phyloP scores from a whole-genome alignment of 2,113 vertebrate species.

The Hippocampus comes region DNA sequence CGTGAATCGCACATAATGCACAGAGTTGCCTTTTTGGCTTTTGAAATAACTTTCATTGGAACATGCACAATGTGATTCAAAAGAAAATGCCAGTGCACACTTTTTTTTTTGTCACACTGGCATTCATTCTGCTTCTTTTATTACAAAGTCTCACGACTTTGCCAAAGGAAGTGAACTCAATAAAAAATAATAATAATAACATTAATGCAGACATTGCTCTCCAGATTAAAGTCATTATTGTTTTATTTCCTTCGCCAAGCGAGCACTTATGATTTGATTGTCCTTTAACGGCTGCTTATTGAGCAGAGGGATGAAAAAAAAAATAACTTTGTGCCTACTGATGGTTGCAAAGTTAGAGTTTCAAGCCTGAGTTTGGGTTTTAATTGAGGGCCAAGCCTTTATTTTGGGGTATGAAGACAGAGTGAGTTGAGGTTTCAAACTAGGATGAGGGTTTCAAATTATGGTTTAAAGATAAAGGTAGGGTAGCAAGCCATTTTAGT shows the following conservation, averaged over 20 bases:
- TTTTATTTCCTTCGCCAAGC: constrained; percentile 2
- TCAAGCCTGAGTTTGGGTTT: no score
- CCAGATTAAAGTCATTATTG: constrained; percentile 3
- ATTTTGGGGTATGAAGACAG: not conserved
- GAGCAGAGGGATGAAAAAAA: not conserved
- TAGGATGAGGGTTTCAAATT: not conserved
- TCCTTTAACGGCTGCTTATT: not conserved
- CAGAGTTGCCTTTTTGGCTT: not conserved
- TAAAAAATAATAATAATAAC: not conserved
- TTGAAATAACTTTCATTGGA: not conserved
- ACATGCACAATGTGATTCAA: not conserved
- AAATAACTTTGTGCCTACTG: no score
- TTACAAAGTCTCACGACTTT: not conserved
- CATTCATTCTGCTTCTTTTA: not conserved
- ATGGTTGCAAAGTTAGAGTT: no score
- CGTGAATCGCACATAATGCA: not conserved
- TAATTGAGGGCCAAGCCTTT: no score
- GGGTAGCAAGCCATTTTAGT: no score
- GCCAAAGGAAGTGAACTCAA: not conserved
- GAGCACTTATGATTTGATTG: not conserved
- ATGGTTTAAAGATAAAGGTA: no score
- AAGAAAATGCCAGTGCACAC: not conserved
- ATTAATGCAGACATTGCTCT: not conserved
- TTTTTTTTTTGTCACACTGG: not conserved
- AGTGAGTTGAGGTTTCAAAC: no score